Evolutionary conservation across 2,888 invertebrate species (phyloP).

Genomic region (Onthophagus sagittarius): DNA sequence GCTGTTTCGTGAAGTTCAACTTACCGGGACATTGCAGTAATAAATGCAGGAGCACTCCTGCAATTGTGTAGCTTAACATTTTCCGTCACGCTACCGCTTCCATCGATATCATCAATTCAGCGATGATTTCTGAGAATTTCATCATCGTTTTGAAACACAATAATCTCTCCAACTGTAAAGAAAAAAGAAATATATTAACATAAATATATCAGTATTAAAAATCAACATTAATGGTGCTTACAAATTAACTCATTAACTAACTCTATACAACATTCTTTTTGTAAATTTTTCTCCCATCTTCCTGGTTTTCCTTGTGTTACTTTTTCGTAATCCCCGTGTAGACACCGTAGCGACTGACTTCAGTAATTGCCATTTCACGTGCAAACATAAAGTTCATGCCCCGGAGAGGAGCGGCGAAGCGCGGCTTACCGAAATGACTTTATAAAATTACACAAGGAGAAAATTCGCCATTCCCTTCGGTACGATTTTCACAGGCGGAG

Average conservation of each 20-base stretch:
- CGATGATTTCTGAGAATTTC: constrained; percentile 8
- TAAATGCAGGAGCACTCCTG: constrained; percentile 38
- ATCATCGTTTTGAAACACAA: constrained; percentile 15
- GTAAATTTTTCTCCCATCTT: neutral
- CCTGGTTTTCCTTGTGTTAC: neutral
- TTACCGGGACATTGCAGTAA: constrained; percentile 39
- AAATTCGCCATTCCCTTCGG: neutral
- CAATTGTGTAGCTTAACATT: constrained; percentile 37
- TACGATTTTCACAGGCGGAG: neutral
- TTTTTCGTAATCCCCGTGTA: neutral
- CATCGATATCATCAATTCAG: constrained; percentile 1
- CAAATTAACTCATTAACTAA: neutral
- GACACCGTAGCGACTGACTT: neutral
- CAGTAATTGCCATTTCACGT: constrained; percentile 15
- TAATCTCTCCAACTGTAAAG: constrained; percentile 1
- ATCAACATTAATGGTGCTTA: neutral
- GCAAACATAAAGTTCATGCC: constrained; percentile 14
- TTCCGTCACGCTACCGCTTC: constrained; percentile 26
- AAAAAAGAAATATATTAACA: neutral
- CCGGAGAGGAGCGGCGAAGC: neutral
- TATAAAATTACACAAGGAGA: constrained; percentile 18
- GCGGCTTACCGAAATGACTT: constrained; percentile 7
- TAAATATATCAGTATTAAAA: neutral
- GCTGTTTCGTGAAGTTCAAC: constrained; percentile 19
- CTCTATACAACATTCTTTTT: neutral